Evolutionary conservation across 2,888 invertebrate species (phyloP), one percentile per base, ranked within the genome.

Genomic region (Ophion ventricosus): DNA sequence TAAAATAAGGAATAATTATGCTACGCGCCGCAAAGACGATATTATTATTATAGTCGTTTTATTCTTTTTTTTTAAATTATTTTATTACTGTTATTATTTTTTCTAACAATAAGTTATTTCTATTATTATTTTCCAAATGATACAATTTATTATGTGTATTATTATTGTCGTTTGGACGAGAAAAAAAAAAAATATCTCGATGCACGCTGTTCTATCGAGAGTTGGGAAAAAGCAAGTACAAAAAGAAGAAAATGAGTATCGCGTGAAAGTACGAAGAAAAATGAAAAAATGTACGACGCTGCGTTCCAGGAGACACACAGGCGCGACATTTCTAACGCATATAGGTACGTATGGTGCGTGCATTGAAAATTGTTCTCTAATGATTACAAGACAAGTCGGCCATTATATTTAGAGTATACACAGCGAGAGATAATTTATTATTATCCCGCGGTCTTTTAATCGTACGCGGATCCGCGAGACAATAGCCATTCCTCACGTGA

Each of bases 401-500:
- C 26, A 29, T 63, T 56, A 54, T 66, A 43, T 43, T 43, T 14
- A 43, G 11, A 43, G 43, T 69, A 64, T 49, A 57, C 59, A 64
- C 49, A 49, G 26, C 14, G 20, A 43, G 49, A 26, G 20, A 59
- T 70, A 70, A 78, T 70, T 70, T 43, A 43, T 79, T 56, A 64
- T 64, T 72, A 59, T 80, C 64, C 57, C 84, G 75, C 49, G 49
- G 69, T 29, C 73, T 70, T 77, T 79, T 85, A 87, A 87, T 87
- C 80, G 86, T 87, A 88, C 83, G 85, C 83, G 85, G 82, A 88
- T 88, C 87, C 85, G 80, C 85, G 81, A 87, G 86, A 91, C 90
- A 91, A 91, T 91, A 85, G 87, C 87, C 89, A 91, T 91, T 90
- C 89, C 87, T 85, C 78, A 87, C 88, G 89, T 89, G 90, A 90